Evolutionary conservation across 92 coral and sea anemone genomes (phyloP), one percentile per base, ranked within the genome.

Genomic region (Galaxea fascicularis): DNA sequence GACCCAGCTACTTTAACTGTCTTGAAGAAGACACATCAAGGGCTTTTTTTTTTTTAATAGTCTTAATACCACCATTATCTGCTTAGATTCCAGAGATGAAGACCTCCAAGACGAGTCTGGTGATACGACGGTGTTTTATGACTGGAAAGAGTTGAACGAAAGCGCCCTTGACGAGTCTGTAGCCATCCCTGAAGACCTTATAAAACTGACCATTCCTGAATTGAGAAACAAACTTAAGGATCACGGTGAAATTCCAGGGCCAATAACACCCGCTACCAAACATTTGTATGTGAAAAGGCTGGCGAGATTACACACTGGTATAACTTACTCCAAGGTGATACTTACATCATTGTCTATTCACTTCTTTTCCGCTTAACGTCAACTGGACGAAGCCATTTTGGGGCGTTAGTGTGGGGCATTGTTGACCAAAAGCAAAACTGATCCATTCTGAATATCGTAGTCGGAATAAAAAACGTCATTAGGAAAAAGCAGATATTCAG

Each of bases 61-160:
- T 15, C 2, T 10, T 49, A 49, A 49, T 49, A 10, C 56, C 4
- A 49, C 14, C 14, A 49, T 21, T 46, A 10, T 65, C 41, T 24
- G 7, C 74, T 47, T 27, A 79, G 74, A 29, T 79, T 79, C 28
- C 39, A n/a, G 27, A 11, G 10, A 31, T 7, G 85, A 81, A 31
- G 77, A 68, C 21, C 39, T 41, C 28, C 22, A 9, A 17, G 29
- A 44, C 13, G 53, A 66, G 22, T 68, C 69, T 57, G 77, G 68
- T 30, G 91, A 94, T 44, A 80, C 82, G 14, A 96, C 99, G 10
- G 59, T 92, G 0, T 45, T 96, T 1, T 94, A 96, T 57, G 97
- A 96, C 85, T 96, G 99, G 99, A 92, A 85, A 74, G 99, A 96
- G 21, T 90, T 86, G 71, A 94, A 71, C 26, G 27, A n/a, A 18